phyloP scores from a whole-genome alignment of 2,888 invertebrate species.

The Tupiocoris notatus region DNA sequence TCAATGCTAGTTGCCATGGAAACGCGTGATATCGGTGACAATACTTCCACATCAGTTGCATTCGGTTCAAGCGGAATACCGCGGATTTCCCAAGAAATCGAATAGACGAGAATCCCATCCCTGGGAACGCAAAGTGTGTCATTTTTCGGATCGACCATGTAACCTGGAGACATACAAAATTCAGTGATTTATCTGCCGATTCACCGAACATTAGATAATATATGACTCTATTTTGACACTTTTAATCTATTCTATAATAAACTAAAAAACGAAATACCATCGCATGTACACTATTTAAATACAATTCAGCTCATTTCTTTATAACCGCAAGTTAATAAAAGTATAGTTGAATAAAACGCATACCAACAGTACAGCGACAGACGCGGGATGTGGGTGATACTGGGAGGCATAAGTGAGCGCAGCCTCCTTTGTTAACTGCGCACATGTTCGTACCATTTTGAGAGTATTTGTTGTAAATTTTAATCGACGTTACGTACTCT shows the following conservation, averaged over 20 bases:
- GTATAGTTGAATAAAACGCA: too few species aligned
- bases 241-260: conserved; percentile 39
- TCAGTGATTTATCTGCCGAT: too few species aligned
- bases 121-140: conserved; percentile 48
- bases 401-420: conserved; percentile 75
- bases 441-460: conserved; percentile 63
- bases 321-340: too few species aligned
- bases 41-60: conserved; percentile 55
- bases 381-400: conserved; percentile 58
- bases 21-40: conserved; percentile 72
- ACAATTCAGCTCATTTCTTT: too few species aligned
- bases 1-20: conserved; percentile 75
- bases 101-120: conserved; percentile 73
- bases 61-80: conserved; percentile 60
- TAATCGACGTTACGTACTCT: conserved; percentile 66
- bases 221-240: not conserved
- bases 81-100: conserved; percentile 73
- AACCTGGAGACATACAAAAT: too few species aligned
- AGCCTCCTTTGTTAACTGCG: conserved; percentile 59
- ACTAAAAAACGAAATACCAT: not conserved
- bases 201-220: too few species aligned
- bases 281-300: too few species aligned
- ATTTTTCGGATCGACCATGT: conserved; percentile 1
- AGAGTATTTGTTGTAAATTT: conserved; percentile 68
- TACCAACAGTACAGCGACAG: conserved; percentile 78